Conservation (phyloP, 2,113 vertebrate genomes). For the Epinephelus cyanopodus region DNA sequence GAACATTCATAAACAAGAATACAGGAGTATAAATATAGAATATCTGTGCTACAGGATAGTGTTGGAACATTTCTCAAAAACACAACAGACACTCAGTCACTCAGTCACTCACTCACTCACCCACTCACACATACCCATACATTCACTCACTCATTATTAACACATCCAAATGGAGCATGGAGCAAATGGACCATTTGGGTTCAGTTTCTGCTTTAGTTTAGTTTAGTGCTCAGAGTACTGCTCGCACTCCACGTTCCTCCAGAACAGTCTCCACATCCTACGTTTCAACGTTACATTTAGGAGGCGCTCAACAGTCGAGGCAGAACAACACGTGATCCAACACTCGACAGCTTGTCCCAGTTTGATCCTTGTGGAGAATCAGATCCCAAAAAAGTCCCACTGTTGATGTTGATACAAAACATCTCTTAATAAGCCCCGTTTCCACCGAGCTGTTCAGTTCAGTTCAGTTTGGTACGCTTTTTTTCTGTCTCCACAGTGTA, state of each 20-base stretch:
- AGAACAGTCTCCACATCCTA: neutral
- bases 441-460: too few species aligned
- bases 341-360: neutral
- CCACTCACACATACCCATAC: neutral
- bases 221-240: slow-evolving; percentile 48
- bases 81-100: slow-evolving; percentile 35
- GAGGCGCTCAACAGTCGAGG: neutral
- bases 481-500: too few species aligned
- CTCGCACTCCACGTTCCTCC: slow-evolving; percentile 3
- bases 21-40: slow-evolving; percentile 79
- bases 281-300: slow-evolving; percentile 8
- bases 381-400: neutral
- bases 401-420: slow-evolving; percentile 36
- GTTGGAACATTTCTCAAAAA: slow-evolving; percentile 48
- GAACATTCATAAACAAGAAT: slow-evolving; percentile 70
- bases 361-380: slow-evolving; percentile 3
- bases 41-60: slow-evolving; percentile 63
- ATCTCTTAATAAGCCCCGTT: neutral
- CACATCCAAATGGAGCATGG: slow-evolving; percentile 59
- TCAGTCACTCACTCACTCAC: slow-evolving; percentile 32
- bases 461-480: too few species aligned
- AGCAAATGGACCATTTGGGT: slow-evolving; percentile 38
- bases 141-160: slow-evolving; percentile 43
- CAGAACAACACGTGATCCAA: neutral
- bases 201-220: slow-evolving; percentile 27